These are phyloP conservation scores for Brachymystax lenok DNA, from an alignment of 2,797 vertebrate genomes.

Conservation along the genomic window DNA sequence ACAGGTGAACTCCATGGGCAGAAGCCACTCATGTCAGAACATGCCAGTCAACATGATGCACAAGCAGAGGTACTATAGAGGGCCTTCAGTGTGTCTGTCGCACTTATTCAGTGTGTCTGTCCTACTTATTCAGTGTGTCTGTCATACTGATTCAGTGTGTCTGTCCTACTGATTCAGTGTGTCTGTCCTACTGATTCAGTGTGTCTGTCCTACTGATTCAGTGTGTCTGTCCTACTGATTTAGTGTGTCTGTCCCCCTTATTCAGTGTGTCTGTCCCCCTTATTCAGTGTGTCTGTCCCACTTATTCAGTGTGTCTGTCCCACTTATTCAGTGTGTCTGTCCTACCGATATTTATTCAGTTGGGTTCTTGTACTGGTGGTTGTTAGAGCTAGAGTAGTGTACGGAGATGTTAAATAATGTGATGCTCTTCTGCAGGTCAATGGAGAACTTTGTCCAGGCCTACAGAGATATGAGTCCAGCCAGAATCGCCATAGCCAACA, in stretches of 20 bases:
- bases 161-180: no score
- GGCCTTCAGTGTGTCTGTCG: not conserved
- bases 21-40: conserved; percentile 64
- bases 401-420: not conserved
- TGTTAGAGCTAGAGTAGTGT: conserved; percentile 6
- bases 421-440: conserved; percentile 72
- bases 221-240: no score
- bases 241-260: no score
- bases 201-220: no score
- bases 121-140: no score
- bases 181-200: no score
- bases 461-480: conserved; percentile 84
- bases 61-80: conserved; percentile 83
- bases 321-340: no score
- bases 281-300: no score
- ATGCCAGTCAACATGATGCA: conserved; percentile 60
- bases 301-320: no score
- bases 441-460: conserved; percentile 80
- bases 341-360: no score
- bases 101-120: not conserved
- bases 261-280: no score
- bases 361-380: not conserved
- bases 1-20: conserved; percentile 58
- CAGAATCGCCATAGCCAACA: conserved; percentile 78
- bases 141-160: no score